These are phyloP conservation scores for Montipora capitata DNA, from an alignment of 92 coral and sea anemone genomes.

Conservation along the genomic window DNA sequence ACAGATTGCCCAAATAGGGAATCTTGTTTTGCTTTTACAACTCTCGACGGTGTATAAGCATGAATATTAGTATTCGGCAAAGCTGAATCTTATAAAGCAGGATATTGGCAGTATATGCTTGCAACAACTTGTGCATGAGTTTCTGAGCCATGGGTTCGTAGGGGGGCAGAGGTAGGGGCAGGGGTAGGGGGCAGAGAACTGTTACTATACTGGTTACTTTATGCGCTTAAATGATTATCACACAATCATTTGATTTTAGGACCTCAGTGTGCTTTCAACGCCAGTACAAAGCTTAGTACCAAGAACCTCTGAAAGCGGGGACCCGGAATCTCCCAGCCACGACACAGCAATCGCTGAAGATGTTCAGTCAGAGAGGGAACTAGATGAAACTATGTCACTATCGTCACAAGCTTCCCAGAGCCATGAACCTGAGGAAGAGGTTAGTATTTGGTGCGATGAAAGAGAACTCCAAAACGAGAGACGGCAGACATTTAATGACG, in stretches of 20 bases:
- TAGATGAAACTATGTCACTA: constrained; percentile 2
- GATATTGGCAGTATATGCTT: not conserved
- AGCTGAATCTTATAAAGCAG: not conserved
- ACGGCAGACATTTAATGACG: constrained; percentile 41
- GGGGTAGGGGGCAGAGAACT: not conserved
- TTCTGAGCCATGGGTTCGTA: not conserved
- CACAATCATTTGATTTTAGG: not conserved
- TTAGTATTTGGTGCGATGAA: constrained; percentile 44
- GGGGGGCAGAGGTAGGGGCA: not conserved
- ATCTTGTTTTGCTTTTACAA: too few species aligned
- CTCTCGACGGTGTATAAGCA: too few species aligned
- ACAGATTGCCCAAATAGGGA: not conserved
- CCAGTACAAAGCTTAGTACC: not conserved
- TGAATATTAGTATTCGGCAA: not conserved
- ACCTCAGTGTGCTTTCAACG: too few species aligned
- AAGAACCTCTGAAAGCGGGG: not conserved
- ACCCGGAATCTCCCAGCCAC: not conserved
- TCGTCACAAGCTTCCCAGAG: not conserved
- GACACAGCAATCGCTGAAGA: not conserved
- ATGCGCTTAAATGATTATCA: not conserved
- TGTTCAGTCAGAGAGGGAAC: not conserved
- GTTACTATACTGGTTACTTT: constrained; percentile 1
- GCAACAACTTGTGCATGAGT: not conserved
- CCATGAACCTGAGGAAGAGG: not conserved
- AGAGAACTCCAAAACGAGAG: constrained; percentile 56